phyloP scores from a whole-genome alignment of 2,888 invertebrate genomes.

The Fragum whitleyi region DNA sequence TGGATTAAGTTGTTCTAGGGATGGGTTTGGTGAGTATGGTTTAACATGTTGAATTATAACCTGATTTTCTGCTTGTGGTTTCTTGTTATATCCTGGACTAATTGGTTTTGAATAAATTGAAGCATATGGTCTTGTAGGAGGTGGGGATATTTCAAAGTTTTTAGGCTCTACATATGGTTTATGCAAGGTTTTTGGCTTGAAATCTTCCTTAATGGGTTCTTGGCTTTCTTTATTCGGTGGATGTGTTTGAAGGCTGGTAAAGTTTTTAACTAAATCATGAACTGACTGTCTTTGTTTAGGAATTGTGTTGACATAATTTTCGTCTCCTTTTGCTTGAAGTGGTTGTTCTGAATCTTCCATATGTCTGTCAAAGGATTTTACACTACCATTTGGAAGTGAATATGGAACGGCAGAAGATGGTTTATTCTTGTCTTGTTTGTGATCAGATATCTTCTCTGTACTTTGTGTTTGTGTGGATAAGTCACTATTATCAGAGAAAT shows the following conservation, averaged over 20 bases:
- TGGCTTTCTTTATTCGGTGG: background rate
- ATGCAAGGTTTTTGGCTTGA: background rate
- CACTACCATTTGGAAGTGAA: conserved; percentile 30
- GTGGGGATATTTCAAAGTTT: conserved; percentile 2
- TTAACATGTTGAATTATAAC: conserved; percentile 18
- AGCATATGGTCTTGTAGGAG: conserved; percentile 5
- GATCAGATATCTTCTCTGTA: background rate
- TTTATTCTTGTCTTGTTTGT: background rate
- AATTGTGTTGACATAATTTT: conserved; percentile 33
- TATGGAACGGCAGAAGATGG: conserved; percentile 28
- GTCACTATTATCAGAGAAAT: conserved; percentile 28
- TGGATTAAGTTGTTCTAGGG: conserved; percentile 22
- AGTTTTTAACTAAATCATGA: conserved; percentile 8
- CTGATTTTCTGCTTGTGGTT: conserved; percentile 5
- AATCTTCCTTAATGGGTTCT: background rate
- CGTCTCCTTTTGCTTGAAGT: conserved; percentile 41
- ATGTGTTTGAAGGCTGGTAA: background rate
- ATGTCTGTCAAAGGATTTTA: background rate
- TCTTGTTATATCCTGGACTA: conserved; percentile 13
- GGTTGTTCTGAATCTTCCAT: conserved; percentile 8
- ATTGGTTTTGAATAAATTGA: conserved; percentile 21
- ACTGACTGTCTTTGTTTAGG: conserved; percentile 4
- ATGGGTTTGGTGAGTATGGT: background rate
- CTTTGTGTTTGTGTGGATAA: conserved; percentile 24
- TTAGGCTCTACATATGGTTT: conserved; percentile 22